Percentiles rank a stretch among this genome's conserved stretches.
Conservation (phyloP, 1,140 invertebrate species). For the Heliconius hermathena region DNA sequence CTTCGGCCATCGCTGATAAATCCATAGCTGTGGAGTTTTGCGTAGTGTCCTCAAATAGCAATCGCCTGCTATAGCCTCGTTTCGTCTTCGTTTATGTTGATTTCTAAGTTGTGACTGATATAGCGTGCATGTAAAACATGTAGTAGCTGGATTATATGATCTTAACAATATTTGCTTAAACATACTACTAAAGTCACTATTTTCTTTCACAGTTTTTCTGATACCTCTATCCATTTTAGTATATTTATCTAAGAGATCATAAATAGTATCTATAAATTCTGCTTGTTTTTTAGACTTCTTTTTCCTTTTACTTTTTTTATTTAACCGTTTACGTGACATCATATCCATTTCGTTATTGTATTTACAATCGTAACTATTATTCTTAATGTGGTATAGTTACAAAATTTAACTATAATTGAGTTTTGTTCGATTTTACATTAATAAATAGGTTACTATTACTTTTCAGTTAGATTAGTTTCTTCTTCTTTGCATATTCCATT, state of each 20-base stretch:
- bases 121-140: not conserved
- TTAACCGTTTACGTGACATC: not conserved
- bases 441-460: too few species aligned
- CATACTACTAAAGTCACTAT: constrained; percentile 29
- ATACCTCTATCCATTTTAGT: constrained; percentile 38
- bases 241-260: constrained; percentile 42
- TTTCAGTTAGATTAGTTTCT: too few species aligned
- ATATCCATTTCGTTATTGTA: not conserved
- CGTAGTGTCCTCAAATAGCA: constrained; percentile 51
- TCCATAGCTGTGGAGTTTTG: constrained; percentile 46
- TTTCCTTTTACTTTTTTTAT: constrained; percentile 14
- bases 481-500: too few species aligned
- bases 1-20: constrained; percentile 48
- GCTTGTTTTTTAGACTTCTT: constrained; percentile 23
- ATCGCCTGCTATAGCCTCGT: constrained; percentile 40
- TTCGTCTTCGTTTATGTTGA: constrained; percentile 3
- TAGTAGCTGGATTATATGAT: not conserved
- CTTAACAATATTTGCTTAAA: constrained; percentile 33
- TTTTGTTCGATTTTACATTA: too few species aligned
- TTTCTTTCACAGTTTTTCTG: constrained; percentile 27
- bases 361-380: not conserved
- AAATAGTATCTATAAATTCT: constrained; percentile 20
- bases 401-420: too few species aligned
- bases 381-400: not conserved
- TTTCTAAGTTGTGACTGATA: not conserved